Evolutionary conservation across 2,113 vertebrate genomes (phyloP).

Genomic region (Peromyscus leucopus): DNA sequence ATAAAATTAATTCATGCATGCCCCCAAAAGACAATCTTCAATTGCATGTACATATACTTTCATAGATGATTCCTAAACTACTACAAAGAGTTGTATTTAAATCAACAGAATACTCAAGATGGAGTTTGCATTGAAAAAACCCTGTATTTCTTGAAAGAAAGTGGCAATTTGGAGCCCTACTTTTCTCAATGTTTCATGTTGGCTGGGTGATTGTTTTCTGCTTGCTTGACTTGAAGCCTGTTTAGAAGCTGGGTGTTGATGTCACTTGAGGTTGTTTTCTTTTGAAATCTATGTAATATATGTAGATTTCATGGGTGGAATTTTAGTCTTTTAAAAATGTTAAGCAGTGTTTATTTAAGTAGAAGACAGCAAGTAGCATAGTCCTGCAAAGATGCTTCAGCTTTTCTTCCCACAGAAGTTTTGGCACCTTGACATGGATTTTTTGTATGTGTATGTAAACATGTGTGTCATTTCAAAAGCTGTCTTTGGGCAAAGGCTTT

Average conservation of each 20-base stretch:
- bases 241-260: background rate
- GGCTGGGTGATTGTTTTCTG: background rate
- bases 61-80: background rate
- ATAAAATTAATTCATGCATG: background rate
- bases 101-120: background rate
- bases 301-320: background rate
- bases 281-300: conserved; percentile 13
- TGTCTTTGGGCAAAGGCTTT: conserved; percentile 30
- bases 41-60: background rate
- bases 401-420: conserved; percentile 36
- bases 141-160: background rate
- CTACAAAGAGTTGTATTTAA: background rate
- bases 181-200: background rate
- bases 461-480: conserved; percentile 66
- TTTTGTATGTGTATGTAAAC: conserved; percentile 46
- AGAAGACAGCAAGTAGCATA: conserved; percentile 5
- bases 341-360: conserved; percentile 31
- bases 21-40: background rate
- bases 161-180: background rate
- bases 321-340: conserved; percentile 5
- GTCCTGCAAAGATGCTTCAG: conserved; percentile 36
- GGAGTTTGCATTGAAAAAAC: background rate
- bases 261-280: background rate
- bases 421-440: conserved; percentile 51
- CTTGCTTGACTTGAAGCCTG: background rate